Evolutionary conservation across 2,113 vertebrate species (phyloP).

Genomic region (Microcebus jonahi): DNA sequence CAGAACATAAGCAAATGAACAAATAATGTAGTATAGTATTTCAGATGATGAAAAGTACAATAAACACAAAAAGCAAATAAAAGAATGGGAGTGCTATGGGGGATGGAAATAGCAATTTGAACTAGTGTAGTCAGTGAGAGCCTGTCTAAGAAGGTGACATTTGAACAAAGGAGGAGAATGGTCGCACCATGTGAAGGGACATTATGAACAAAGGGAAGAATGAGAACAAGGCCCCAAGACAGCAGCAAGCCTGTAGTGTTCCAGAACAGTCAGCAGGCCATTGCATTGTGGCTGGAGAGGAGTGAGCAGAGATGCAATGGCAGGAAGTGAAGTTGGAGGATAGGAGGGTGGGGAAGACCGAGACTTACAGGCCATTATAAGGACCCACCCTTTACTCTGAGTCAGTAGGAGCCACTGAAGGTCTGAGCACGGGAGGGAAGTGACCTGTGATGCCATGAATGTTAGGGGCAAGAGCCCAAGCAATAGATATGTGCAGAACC

Average conservation of each 20-base stretch:
- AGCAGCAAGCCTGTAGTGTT: not conserved
- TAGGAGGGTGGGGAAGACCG: not conserved
- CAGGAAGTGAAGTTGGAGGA: not conserved
- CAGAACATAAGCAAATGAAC: not conserved
- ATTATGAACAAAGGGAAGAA: not conserved
- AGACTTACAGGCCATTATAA: not conserved
- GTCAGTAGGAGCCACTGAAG: not conserved
- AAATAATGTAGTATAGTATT: not conserved
- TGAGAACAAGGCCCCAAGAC: not conserved
- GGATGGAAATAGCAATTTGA: not conserved
- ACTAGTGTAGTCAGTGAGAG: not conserved
- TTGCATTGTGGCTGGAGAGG: not conserved
- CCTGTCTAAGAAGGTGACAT: not conserved
- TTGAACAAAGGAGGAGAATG: not conserved
- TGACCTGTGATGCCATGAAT: not conserved
- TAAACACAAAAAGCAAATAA: slow-evolving; percentile 11
- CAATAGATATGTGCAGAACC: not conserved
- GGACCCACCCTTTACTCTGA: not conserved
- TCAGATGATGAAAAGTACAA: not conserved
- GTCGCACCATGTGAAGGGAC: not conserved
- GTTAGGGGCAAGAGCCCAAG: not conserved
- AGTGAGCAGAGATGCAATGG: no score
- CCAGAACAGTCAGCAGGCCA: not conserved
- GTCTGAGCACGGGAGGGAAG: not conserved
- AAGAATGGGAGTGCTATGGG: not conserved